Conservation (phyloP, 2,113 vertebrate genomes). For the Cromileptes altivelis region DNA sequence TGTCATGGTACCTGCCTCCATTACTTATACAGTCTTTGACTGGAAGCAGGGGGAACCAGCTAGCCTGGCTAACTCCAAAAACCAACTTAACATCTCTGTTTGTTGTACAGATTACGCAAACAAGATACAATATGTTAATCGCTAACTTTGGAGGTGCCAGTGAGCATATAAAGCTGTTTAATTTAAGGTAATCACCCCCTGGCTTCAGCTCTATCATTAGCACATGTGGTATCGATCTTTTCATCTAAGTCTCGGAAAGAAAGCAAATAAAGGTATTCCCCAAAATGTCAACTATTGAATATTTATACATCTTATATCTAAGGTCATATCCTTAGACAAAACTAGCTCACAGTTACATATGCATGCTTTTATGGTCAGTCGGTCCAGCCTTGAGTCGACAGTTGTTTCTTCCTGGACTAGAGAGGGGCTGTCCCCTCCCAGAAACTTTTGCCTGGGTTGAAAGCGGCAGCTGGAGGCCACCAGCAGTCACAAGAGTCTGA, state of each 20-base stretch:
- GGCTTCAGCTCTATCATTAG: neutral
- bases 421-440: constrained; percentile 6
- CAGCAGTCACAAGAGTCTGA: constrained; percentile 15
- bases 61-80: neutral
- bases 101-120: neutral
- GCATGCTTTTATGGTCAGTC: neutral
- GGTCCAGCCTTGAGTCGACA: neutral
- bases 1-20: too few relatives aligned
- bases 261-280: neutral
- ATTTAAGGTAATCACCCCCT: neutral
- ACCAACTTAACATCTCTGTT: neutral
- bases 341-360: neutral
- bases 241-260: neutral
- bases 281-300: constrained; percentile 3
- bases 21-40: too few relatives aligned
- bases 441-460: neutral
- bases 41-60: neutral
- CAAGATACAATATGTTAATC: neutral
- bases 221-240: neutral
- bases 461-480: constrained; percentile 22
- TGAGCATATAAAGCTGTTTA: neutral
- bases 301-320: neutral
- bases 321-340: neutral
- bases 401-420: neutral
- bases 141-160: neutral